phyloP scores from a whole-genome alignment of 2,888 invertebrate genomes.

The Trissoscelio sp. region DNA sequence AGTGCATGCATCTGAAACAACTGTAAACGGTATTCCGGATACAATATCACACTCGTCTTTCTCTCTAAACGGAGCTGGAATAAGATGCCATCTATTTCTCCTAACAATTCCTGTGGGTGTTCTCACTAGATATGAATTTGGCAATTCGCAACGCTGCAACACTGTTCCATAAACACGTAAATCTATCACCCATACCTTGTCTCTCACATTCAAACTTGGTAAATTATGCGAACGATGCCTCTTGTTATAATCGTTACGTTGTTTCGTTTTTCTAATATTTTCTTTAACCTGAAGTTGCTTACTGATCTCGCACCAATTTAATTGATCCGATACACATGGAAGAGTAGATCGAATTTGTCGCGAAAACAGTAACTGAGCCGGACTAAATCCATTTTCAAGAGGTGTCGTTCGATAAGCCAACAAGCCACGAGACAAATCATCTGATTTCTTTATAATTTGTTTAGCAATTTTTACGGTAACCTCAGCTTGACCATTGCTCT shows the following conservation, averaged over 20 bases:
- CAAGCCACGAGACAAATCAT: neutral
- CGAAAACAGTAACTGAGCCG: slow-evolving; percentile 8
- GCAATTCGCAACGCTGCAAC: slow-evolving; percentile 1
- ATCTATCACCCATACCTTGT: slow-evolving; percentile 73
- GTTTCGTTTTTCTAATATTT: slow-evolving; percentile 42
- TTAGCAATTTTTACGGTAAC: neutral
- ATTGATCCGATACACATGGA: neutral
- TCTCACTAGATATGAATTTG: slow-evolving; percentile 45
- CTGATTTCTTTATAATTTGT: slow-evolving; percentile 1
- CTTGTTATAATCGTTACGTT: slow-evolving; percentile 61
- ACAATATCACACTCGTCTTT: too few species aligned
- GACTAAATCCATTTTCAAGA: slow-evolving; percentile 7
- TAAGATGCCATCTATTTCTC: slow-evolving; percentile 51
- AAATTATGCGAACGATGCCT: slow-evolving; percentile 67
- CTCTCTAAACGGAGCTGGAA: slow-evolving; percentile 15
- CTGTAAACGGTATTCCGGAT: too few species aligned
- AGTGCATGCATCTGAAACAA: too few species aligned
- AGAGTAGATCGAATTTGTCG: slow-evolving; percentile 3
- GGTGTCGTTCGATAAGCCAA: slow-evolving; percentile 8
- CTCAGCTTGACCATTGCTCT: slow-evolving; percentile 27
- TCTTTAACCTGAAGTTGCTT: slow-evolving; percentile 47
- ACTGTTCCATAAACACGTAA: slow-evolving; percentile 21
- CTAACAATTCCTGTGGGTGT: neutral
- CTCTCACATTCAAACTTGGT: slow-evolving; percentile 57
- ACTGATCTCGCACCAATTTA: neutral